Evolutionary conservation across 2,888 invertebrate genomes (phyloP).

Genomic region (Protonemura montana): DNA sequence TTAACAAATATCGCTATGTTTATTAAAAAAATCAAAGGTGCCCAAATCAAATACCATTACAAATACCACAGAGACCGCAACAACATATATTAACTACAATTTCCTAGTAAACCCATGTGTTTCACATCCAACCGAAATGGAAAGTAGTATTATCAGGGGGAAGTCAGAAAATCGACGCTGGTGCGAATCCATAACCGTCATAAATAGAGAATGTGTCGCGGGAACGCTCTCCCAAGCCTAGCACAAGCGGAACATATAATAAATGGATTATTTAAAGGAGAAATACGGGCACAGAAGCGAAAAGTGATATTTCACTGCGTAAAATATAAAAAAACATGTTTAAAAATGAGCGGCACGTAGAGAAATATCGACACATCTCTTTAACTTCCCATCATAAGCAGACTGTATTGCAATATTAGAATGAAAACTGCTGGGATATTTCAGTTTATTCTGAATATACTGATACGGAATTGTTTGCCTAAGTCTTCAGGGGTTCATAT

Average conservation of each 20-base stretch:
- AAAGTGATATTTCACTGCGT: background rate
- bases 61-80: no score
- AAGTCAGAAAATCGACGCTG: slow-evolving; percentile 19
- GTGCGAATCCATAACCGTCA: slow-evolving; percentile 23
- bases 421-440: no score
- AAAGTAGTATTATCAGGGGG: background rate
- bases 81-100: no score
- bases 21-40: no score
- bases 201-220: slow-evolving; percentile 28
- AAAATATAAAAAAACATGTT: no score
- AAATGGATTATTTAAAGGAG: slow-evolving; percentile 29
- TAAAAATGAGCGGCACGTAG: background rate
- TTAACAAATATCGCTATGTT: no score
- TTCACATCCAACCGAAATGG: background rate
- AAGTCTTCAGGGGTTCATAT: no score
- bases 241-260: background rate
- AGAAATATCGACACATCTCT: slow-evolving; percentile 3
- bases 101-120: no score
- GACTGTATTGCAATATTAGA: background rate
- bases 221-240: background rate
- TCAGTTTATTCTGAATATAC: no score
- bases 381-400: background rate
- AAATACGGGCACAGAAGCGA: background rate
- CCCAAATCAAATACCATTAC: no score
- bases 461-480: no score